Evolutionary conservation across 2,888 invertebrate species (phyloP).

Genomic region (Crepidodera aurea): DNA sequence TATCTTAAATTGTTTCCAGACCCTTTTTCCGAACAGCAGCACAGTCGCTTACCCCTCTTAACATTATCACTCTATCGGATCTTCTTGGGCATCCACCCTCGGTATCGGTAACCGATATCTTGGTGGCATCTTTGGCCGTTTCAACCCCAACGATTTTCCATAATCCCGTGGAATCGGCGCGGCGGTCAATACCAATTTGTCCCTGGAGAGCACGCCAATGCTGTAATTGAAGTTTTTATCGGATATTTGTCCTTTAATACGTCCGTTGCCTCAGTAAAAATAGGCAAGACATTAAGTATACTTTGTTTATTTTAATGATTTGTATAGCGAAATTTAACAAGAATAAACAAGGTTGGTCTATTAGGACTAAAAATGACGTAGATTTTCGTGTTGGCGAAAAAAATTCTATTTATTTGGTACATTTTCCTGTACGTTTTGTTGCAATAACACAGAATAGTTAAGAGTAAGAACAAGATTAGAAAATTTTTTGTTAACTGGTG

Average conservation of each 20-base stretch:
- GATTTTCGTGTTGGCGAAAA: too few relatives aligned
- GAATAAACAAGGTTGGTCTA: too few relatives aligned
- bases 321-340: too few relatives aligned
- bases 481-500: too few relatives aligned
- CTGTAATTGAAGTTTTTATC: slow-evolving; percentile 55
- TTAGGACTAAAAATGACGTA: too few relatives aligned
- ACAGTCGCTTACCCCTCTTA: background rate
- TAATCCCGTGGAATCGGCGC: slow-evolving; percentile 53
- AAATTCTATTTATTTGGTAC: too few relatives aligned
- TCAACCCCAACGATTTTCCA: slow-evolving; percentile 51
- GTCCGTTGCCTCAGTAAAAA: background rate
- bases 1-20: too few relatives aligned
- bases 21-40: background rate
- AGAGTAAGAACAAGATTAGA: too few relatives aligned
- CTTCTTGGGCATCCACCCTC: slow-evolving; percentile 31
- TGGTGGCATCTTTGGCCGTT: slow-evolving; percentile 39
- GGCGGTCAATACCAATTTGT: slow-evolving; percentile 56
- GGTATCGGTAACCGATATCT: slow-evolving; percentile 39
- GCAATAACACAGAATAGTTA: too few relatives aligned
- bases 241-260: slow-evolving; percentile 43
- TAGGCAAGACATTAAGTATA: too few relatives aligned
- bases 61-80: slow-evolving; percentile 39
- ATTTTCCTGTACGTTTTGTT: too few relatives aligned
- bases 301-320: too few relatives aligned
- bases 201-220: slow-evolving; percentile 46